Conservation (phyloP, 2,113 vertebrate species). For the Macaca nemestrina region DNA sequence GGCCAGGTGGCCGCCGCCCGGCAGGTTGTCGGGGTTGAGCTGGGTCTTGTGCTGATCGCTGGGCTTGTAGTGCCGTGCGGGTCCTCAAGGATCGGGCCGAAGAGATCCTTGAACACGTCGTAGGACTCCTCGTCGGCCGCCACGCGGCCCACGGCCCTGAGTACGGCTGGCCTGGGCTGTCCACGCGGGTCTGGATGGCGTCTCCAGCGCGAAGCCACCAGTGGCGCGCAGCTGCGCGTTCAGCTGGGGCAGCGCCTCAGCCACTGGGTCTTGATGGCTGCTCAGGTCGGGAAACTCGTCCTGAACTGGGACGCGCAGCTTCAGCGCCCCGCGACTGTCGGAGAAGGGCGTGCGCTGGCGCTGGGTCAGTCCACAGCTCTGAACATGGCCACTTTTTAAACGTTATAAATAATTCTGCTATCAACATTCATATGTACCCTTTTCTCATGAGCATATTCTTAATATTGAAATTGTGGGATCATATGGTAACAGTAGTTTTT, state of each 20-base stretch:
- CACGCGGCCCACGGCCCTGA: conserved; percentile 97
- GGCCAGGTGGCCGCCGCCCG: conserved; percentile 98
- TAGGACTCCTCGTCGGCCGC: conserved; percentile 97
- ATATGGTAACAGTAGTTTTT: too few species aligned
- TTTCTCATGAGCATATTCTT: neutral
- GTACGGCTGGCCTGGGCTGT: conserved; percentile 97
- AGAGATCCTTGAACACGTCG: conserved; percentile 93
- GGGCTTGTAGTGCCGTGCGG: conserved; percentile 96
- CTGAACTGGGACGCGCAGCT: conserved; percentile 86
- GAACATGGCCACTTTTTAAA: too few species aligned
- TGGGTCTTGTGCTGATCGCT: conserved; percentile 97
- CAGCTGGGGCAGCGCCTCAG: conserved; percentile 91
- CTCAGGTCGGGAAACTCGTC: conserved; percentile 94
- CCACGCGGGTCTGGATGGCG: conserved; percentile 94
- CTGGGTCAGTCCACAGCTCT: too few species aligned
- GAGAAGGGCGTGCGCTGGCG: conserved; percentile 93
- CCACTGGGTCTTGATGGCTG: conserved; percentile 97
- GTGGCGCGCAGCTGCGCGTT: conserved; percentile 90
- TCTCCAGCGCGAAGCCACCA: conserved; percentile 95
- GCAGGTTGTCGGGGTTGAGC: conserved; percentile 89
- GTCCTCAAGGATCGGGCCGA: conserved; percentile 96
- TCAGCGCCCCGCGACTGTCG: conserved; percentile 93
- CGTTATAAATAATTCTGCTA: neutral
- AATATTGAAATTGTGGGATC: neutral
- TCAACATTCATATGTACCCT: neutral